Percentiles rank a stretch among this genome's conserved stretches.
Evolutionary conservation across 2,888 invertebrate genomes (phyloP).

Genomic region (Cryptosula pallasiana): DNA sequence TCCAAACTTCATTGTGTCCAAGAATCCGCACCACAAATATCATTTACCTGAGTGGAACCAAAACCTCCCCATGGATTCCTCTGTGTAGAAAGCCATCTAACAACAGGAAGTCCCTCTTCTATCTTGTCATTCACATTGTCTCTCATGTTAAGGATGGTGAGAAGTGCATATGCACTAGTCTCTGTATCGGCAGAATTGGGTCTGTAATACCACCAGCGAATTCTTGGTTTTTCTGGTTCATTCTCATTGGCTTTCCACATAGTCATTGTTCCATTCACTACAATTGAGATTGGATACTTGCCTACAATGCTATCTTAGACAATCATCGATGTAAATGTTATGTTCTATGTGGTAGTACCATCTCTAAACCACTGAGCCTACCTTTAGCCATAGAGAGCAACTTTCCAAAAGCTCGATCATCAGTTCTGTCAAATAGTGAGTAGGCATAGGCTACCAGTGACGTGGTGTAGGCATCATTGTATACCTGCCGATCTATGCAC

Average conservation of each 20-base stretch:
- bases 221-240: slow-evolving; percentile 26
- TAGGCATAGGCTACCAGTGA: slow-evolving; percentile 32
- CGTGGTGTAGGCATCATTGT: slow-evolving; percentile 34
- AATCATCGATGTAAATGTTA: no score
- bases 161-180: slow-evolving; percentile 80
- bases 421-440: slow-evolving; percentile 26
- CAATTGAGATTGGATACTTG: no score
- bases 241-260: slow-evolving; percentile 54
- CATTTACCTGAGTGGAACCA: slow-evolving; percentile 43
- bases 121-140: neutral
- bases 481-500: slow-evolving; percentile 28
- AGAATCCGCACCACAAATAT: no score
- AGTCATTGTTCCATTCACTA: slow-evolving; percentile 73
- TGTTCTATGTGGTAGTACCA: no score
- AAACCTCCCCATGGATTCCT: slow-evolving; percentile 62
- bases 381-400: slow-evolving; percentile 24
- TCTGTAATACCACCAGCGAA: slow-evolving; percentile 45
- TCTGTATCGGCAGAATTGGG: slow-evolving; percentile 73
- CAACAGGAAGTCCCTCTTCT: slow-evolving; percentile 58
- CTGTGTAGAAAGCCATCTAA: slow-evolving; percentile 69
- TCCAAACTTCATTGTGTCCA: no score
- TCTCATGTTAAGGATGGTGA: slow-evolving; percentile 59
- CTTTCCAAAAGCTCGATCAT: slow-evolving; percentile 18
- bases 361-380: no score
- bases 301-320: no score